Conservation (phyloP, 2,888 invertebrate genomes). For the Euclidia mi region DNA sequence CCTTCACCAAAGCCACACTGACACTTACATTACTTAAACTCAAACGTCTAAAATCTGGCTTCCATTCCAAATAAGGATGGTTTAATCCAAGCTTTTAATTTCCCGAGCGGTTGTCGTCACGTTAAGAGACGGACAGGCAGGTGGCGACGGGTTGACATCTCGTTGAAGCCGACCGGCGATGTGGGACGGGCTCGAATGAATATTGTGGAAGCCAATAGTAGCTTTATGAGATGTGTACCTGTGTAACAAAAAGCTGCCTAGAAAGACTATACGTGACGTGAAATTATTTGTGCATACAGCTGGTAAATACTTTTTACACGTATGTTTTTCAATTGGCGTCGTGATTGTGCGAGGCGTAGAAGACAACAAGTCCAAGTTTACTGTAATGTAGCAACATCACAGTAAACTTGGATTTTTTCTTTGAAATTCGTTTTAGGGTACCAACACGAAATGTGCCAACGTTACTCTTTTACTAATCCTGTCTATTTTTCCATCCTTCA, state of each 20-base stretch:
- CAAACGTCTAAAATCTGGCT: constrained; percentile 19
- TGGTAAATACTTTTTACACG: no score
- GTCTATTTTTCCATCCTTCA: no score
- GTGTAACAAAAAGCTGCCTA: background rate
- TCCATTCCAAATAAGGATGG: constrained; percentile 45
- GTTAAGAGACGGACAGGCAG: constrained; percentile 43
- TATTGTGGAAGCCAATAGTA: constrained; percentile 24
- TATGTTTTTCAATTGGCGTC: no score
- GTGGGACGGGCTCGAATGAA: constrained; percentile 24
- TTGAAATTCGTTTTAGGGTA: no score
- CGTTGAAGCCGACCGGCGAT: constrained; percentile 31
- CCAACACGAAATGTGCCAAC: no score
- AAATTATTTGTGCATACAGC: no score
- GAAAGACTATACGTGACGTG: background rate
- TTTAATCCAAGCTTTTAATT: constrained; percentile 67
- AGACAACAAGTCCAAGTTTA: no score
- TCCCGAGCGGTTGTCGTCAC: constrained; percentile 59
- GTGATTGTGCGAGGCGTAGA: no score
- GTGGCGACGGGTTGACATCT: constrained; percentile 61
- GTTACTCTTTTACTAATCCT: no score
- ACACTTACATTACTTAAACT: constrained; percentile 7
- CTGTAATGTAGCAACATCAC: no score
- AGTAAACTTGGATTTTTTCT: no score
- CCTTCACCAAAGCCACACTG: background rate
- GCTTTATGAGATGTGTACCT: constrained; percentile 5